phyloP scores from a whole-genome alignment of 2,113 vertebrate genomes.

The Pogonocichla stellata region DNA sequence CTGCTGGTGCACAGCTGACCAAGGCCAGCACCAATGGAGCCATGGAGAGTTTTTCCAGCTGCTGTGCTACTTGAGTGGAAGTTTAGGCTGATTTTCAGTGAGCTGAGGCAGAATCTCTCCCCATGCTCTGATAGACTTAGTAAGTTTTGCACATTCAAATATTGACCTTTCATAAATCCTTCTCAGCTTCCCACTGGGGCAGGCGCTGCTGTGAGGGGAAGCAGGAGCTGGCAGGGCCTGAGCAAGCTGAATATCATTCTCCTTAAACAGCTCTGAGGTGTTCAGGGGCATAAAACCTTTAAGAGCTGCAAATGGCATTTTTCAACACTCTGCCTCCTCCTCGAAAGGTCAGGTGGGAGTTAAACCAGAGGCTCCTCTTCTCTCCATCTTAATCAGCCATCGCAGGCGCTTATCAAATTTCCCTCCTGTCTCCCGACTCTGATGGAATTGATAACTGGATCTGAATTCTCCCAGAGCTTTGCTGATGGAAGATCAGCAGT shows the following conservation, averaged over 20 bases:
- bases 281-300: conserved; percentile 59
- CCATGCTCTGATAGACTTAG: not conserved
- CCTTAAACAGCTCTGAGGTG: conserved; percentile 41
- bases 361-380: conserved; percentile 48
- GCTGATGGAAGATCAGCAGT: not conserved
- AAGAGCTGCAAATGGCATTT: conserved; percentile 62
- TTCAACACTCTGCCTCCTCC: not conserved
- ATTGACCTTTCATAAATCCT: conserved; percentile 62
- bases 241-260: conserved; percentile 58
- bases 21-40: not conserved
- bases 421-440: not conserved
- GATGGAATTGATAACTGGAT: conserved; percentile 29
- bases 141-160: conserved; percentile 64
- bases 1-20: not conserved
- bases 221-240: conserved; percentile 45
- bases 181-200: conserved; percentile 19
- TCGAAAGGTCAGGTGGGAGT: conserved; percentile 60
- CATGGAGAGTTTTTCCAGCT: not conserved
- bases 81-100: not conserved
- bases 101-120: not conserved
- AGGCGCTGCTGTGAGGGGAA: not conserved
- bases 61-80: not conserved
- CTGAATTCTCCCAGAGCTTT: not conserved
- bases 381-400: conserved; percentile 54
- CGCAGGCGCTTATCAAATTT: not conserved